These are phyloP conservation scores for Probaryconus sp. DNA, from an alignment of 1,140 invertebrate species.

Conservation along the genomic window DNA sequence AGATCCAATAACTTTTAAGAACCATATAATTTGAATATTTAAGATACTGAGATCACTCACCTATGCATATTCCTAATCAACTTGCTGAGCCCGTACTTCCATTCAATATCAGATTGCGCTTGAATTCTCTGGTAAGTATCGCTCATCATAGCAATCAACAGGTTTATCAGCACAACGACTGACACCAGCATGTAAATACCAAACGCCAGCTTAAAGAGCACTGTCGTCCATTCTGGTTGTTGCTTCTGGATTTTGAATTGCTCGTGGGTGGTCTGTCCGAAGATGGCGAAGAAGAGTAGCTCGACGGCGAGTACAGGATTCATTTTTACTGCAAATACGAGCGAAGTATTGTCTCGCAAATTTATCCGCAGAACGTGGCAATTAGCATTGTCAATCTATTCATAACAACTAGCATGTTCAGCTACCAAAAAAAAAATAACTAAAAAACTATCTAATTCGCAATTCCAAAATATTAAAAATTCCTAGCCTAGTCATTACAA, in stretches of 20 bases:
- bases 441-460: slow-evolving; percentile 11
- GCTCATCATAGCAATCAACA: slow-evolving; percentile 99
- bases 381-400: slow-evolving; percentile 36
- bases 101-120: slow-evolving; percentile 99
- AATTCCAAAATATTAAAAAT: slow-evolving; percentile 36
- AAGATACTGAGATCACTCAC: too few species aligned
- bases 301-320: slow-evolving; percentile 95
- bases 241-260: slow-evolving; percentile 81
- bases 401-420: slow-evolving; percentile 24
- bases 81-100: slow-evolving; percentile 99
- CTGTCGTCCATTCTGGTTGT: slow-evolving; percentile 87
- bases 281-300: slow-evolving; percentile 98
- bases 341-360: slow-evolving; percentile 71
- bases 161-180: slow-evolving; percentile 98
- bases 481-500: slow-evolving; percentile 37
- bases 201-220: slow-evolving; percentile 89
- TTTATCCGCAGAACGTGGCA: slow-evolving; percentile 19
- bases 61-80: slow-evolving; percentile 98
- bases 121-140: slow-evolving; percentile 99
- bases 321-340: slow-evolving; percentile 89
- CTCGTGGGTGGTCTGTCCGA: slow-evolving; percentile 96
- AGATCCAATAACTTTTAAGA: too few species aligned
- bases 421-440: slow-evolving; percentile 30
- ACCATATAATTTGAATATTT: too few species aligned
- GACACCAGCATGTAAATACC: slow-evolving; percentile 99